Percentiles rank a stretch among this genome's conserved stretches.
phyloP scores from a whole-genome alignment of 2,888 invertebrate genomes.

The Subacronicta megacephala region DNA sequence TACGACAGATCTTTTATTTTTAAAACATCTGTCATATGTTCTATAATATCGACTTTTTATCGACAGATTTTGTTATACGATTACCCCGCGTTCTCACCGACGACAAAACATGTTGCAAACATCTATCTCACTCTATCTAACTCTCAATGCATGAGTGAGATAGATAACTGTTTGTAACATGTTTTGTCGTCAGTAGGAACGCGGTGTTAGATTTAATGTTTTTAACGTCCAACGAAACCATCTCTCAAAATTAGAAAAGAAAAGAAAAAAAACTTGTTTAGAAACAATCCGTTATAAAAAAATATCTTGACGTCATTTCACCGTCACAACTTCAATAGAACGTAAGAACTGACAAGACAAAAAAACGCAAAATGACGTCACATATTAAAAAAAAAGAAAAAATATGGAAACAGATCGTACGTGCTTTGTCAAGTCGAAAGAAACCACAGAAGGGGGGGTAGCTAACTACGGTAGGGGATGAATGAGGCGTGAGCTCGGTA shows the following conservation, averaged over 20 bases:
- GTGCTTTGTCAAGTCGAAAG: conserved; percentile 48
- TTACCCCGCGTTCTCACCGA: too few relatives aligned
- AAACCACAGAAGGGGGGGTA: conserved; percentile 48
- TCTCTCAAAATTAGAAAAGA: conserved; percentile 10
- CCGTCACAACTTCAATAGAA: conserved; percentile 14
- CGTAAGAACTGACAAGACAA: neutral
- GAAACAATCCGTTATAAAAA: conserved; percentile 10
- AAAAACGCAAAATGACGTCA: conserved; percentile 47
- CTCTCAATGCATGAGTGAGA: too few relatives aligned
- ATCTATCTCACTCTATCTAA: too few relatives aligned
- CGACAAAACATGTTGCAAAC: too few relatives aligned
- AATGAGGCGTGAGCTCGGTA: conserved; percentile 54
- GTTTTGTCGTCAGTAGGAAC: too few relatives aligned
- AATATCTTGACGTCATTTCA: conserved; percentile 43
- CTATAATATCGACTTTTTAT: too few relatives aligned
- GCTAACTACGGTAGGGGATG: conserved; percentile 52
- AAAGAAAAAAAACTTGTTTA: conserved; percentile 16
- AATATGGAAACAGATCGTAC: conserved; percentile 27
- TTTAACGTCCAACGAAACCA: conserved; percentile 14
- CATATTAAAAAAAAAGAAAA: conserved; percentile 9
- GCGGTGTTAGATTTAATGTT: too few relatives aligned
- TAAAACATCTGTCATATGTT: too few relatives aligned
- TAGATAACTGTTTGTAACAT: too few relatives aligned
- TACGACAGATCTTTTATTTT: too few relatives aligned
- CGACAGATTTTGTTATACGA: too few relatives aligned